These are phyloP conservation scores for Phortica magna DNA, from an alignment of 2,888 invertebrate species.

Conservation along the genomic window DNA sequence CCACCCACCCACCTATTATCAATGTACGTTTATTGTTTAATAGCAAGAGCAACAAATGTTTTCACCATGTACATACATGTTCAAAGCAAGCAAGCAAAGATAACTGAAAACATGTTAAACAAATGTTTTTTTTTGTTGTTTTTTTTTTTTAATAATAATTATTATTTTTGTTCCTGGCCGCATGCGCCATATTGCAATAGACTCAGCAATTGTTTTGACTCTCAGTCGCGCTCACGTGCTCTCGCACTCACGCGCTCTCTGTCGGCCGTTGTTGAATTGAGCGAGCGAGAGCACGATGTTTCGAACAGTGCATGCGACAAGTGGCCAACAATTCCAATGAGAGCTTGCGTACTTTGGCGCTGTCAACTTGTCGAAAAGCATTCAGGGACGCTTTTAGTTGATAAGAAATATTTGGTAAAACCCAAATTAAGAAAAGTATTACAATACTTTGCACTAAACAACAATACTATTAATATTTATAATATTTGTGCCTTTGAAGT, in stretches of 20 bases:
- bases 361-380: neutral
- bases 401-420: no score
- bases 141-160: neutral
- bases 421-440: no score
- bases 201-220: neutral
- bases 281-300: neutral
- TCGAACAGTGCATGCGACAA: conserved; percentile 21
- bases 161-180: neutral
- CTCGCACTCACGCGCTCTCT: no score
- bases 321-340: conserved; percentile 9
- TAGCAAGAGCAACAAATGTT: conserved; percentile 25
- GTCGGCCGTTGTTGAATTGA: neutral
- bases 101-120: conserved; percentile 24
- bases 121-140: conserved; percentile 24
- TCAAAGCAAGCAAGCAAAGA: neutral
- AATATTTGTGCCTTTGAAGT: no score
- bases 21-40: conserved; percentile 9
- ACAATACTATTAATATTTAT: no score
- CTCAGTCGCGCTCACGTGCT: no score
- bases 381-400: neutral
- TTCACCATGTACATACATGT: neutral
- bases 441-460: no score
- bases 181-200: conserved; percentile 30
- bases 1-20: neutral
- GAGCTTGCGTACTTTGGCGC: neutral